Base-by-base conservation (phyloP, 2,888 invertebrate species). In the Euclidia mi region DNA sequence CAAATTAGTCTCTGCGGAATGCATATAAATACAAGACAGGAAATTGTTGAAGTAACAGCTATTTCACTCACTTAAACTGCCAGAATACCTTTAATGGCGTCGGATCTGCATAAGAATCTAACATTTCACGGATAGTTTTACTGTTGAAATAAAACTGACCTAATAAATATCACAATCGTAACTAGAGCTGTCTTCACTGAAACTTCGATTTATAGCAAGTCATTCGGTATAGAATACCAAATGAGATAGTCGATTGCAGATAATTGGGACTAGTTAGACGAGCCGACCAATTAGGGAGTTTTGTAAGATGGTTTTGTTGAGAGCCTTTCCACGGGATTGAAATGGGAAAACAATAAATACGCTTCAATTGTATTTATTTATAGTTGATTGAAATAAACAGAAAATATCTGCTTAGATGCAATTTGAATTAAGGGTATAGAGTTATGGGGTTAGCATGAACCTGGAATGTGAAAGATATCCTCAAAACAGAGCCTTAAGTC, bases 161-260 rank as follows among this genome's bases (percentile, higher is more conserved):
- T 46, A 60, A 71, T 67, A 65, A 65, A 63, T 61, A 73, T 42
- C 32, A 71, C 63, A 64, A 64, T 71, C 48, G 60, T 46, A 48
- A 44, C 42, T 52, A 40, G 31, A 58, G 40, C 44, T 55, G 61
- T 55, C 56, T 57, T 67, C 59, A 57, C 57, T 57, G 44, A 45
- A 62, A 67, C 44, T 42, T 45, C 47, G 53, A 60, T 70, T 71
- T 58, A 61, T 55, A 56, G 67, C 52, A 48, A 58, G 34, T 62
- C 47, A 48, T 50, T 61, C 46, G 14, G 35, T 32, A 38, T 44
- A 40, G 34, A 59, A 56, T 55, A 40, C 48, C 43, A 51, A 69
- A 49, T 56, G 46, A 43, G 43, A 51, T 58, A 53, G 34, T 32
- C 40, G 32, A 53, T 56, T 65, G 52, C 50, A 46, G 52, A 71